Percentiles rank a stretch among this genome's conserved stretches.
Conservation (phyloP, 2,888 invertebrate genomes). For the Lobophora halterata region DNA sequence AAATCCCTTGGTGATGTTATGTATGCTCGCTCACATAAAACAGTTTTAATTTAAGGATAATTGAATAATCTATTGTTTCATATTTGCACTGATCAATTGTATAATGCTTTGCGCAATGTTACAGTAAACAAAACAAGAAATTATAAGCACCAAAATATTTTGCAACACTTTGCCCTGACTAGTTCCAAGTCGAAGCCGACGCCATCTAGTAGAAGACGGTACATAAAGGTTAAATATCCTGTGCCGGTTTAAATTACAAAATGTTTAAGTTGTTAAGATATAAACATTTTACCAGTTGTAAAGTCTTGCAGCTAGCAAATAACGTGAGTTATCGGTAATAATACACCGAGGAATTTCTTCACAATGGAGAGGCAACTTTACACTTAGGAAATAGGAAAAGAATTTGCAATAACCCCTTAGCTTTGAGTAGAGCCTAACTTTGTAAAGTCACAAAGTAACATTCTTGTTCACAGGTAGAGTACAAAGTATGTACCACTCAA, state of each 20-base stretch:
- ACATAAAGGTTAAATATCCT: slow-evolving; percentile 21
- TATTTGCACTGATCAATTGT: too few relatives aligned
- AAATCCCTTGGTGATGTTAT: slow-evolving; percentile 13
- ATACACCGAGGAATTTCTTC: slow-evolving; percentile 5
- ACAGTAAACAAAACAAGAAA: not conserved
- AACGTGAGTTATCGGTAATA: slow-evolving; percentile 1
- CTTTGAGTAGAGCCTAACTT: not conserved
- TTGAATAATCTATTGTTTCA: too few relatives aligned
- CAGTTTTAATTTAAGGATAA: too few relatives aligned
- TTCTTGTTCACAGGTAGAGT: not conserved
- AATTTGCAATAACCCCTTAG: slow-evolving; percentile 1
- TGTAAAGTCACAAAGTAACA: slow-evolving; percentile 1
- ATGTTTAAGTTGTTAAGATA: slow-evolving; percentile 4
- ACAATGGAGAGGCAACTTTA: not conserved
- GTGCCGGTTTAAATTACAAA: slow-evolving; percentile 13
- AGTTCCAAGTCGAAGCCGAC: slow-evolving; percentile 20
- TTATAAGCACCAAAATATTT: slow-evolving; percentile 11
- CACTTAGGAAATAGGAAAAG: not conserved
- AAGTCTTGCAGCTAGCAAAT: slow-evolving; percentile 2
- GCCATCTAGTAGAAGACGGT: slow-evolving; percentile 16
- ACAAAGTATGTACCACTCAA: too few relatives aligned
- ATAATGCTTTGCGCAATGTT: not conserved
- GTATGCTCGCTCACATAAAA: too few relatives aligned
- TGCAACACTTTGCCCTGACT: slow-evolving; percentile 15
- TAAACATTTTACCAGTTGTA: slow-evolving; percentile 11